phyloP scores from a whole-genome alignment of 2,888 invertebrate genomes.

The Eristalis intricaria region DNA sequence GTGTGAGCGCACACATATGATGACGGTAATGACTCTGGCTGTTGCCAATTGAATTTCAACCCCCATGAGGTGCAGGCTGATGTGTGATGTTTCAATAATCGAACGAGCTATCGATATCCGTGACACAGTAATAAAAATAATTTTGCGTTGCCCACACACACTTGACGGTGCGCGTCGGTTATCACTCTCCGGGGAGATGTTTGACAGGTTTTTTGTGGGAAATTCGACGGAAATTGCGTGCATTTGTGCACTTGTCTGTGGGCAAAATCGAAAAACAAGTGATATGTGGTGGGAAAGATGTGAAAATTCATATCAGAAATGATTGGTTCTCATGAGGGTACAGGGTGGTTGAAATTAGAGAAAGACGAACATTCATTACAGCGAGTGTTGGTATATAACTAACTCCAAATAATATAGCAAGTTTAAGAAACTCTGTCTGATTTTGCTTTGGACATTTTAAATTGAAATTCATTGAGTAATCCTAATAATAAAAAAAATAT shows the following conservation, averaged over 20 bases:
- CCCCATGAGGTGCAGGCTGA: slow-evolving; percentile 28
- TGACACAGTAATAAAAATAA: slow-evolving; percentile 57
- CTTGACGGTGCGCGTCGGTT: slow-evolving; percentile 54
- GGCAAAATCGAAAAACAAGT: background rate
- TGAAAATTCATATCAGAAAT: background rate
- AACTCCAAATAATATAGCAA: too few relatives aligned
- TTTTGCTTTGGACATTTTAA: too few relatives aligned
- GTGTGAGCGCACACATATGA: slow-evolving; percentile 8
- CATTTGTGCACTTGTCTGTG: slow-evolving; percentile 45
- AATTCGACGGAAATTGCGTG: slow-evolving; percentile 44
- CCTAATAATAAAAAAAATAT: too few relatives aligned
- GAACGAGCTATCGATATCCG: slow-evolving; percentile 63
- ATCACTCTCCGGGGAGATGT: slow-evolving; percentile 63
- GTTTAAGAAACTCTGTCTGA: too few relatives aligned
- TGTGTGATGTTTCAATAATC: slow-evolving; percentile 67
- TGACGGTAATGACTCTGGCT: slow-evolving; percentile 37
- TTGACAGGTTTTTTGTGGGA: slow-evolving; percentile 53
- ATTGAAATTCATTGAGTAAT: too few relatives aligned
- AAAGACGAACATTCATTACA: too few relatives aligned
- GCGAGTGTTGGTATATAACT: too few relatives aligned
- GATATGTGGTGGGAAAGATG: background rate
- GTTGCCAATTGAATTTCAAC: slow-evolving; percentile 65
- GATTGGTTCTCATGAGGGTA: background rate
- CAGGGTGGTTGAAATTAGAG: background rate
- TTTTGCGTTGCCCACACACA: slow-evolving; percentile 33